These are phyloP conservation scores for Dynastes tityus DNA, from an alignment of 2,888 invertebrate species.

Conservation along the genomic window DNA sequence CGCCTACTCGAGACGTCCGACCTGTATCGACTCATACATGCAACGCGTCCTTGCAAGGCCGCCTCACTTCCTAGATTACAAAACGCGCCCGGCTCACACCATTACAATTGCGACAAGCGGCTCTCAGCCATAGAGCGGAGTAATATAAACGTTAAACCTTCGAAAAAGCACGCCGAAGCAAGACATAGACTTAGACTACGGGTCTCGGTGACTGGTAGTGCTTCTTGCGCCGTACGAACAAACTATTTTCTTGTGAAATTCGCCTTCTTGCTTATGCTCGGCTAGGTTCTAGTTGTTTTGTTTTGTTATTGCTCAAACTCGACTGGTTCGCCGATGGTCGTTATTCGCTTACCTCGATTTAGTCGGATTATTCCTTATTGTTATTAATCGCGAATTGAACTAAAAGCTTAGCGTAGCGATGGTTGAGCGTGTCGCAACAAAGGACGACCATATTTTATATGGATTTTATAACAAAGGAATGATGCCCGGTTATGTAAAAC, in stretches of 20 bases:
- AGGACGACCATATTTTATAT: slow-evolving; percentile 31
- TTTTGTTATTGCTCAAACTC: slow-evolving; percentile 40
- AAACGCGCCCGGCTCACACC: slow-evolving; percentile 58
- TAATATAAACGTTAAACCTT: no score
- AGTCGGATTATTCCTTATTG: slow-evolving; percentile 14
- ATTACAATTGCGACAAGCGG: slow-evolving; percentile 30
- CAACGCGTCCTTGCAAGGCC: slow-evolving; percentile 68
- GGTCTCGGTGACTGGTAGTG: slow-evolving; percentile 41
- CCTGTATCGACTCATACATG: neutral
- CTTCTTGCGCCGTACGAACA: neutral
- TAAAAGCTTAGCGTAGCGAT: neutral
- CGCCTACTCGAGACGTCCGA: no score
- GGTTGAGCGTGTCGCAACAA: slow-evolving; percentile 24
- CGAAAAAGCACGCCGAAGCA: no score
- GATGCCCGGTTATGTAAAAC: neutral
- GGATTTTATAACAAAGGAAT: slow-evolving; percentile 1
- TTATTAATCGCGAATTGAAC: slow-evolving; percentile 34
- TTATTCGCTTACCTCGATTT: slow-evolving; percentile 31
- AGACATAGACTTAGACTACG: slow-evolving; percentile 21
- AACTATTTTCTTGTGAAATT: no score
- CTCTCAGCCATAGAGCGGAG: neutral
- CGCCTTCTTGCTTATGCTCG: no score
- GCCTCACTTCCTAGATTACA: slow-evolving; percentile 68
- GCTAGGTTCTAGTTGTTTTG: no score
- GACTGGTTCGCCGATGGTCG: slow-evolving; percentile 1